phyloP scores from a whole-genome alignment of 2,797 vertebrate genomes.

The Hipposideros larvatus region DNA sequence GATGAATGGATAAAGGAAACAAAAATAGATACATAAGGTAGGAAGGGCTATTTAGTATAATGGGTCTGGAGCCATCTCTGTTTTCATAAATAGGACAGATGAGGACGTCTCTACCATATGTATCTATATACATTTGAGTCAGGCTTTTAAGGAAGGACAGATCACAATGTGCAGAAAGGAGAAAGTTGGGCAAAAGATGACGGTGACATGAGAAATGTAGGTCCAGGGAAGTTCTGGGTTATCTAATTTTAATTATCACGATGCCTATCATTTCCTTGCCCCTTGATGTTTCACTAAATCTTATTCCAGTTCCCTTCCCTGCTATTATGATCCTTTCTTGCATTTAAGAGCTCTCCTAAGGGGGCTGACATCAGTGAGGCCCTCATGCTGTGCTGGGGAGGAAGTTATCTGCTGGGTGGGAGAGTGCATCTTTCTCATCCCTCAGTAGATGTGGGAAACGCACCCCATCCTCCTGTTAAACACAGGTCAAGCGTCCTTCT shows the following conservation, averaged over 20 bases:
- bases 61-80: not conserved
- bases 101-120: not conserved
- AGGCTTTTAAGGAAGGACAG: not conserved
- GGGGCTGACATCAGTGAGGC: not conserved
- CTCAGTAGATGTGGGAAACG: not conserved
- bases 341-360: not conserved
- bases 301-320: not conserved
- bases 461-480: not conserved
- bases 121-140: not conserved
- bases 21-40: not conserved
- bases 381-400: not conserved
- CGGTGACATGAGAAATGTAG: not conserved
- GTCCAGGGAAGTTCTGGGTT: not conserved
- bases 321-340: not conserved
- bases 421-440: not conserved
- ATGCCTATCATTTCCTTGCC: not conserved
- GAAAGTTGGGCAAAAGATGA: not conserved
- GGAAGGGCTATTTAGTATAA: not conserved
- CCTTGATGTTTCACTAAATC: not conserved
- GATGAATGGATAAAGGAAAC: not conserved
- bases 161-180: not conserved
- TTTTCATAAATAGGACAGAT: conserved; percentile 25
- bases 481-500: not conserved
- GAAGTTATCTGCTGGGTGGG: not conserved
- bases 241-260: conserved; percentile 10